Base-by-base conservation (phyloP, 1,140 invertebrate species). In the Hypsibius dujardini region DNA sequence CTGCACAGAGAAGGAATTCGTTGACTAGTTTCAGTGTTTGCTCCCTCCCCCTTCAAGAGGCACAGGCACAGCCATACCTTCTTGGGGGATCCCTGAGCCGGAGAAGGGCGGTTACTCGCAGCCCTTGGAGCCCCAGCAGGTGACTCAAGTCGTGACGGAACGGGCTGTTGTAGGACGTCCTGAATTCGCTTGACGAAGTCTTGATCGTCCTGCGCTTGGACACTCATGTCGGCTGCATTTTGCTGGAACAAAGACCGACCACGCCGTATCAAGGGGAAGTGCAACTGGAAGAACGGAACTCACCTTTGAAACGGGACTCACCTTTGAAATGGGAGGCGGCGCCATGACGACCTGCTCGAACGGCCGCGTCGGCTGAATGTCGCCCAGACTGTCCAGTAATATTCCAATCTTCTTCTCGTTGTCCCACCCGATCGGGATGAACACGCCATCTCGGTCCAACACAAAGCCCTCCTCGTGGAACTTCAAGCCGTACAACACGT, bases 391-490 rank as follows among this genome's bases (percentile, higher is more conserved):
- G 81, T 98, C 94, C 81, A 93, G 88, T 72, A 98, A 84, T 81
- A 98, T 98, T 78, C 90, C 88, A 78, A 98, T 95, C 83, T 98
- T 99, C 81, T 98, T 98, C 80, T 95, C 88, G 81, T 92, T 97
- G 82, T 99, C 96, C 95, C 95, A 99, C 71, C 95, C 95, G 74
- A 93, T 86, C 71, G 95, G 95, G 81, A 98, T 95, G 77, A 98
- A 88, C 73, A 98, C 91, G 72, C 92, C 91, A 83, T 98, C 95
- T 80, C 96, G 96, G 81, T 99, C 96, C 12, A 98, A 95, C 73
- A 99, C 92, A 75, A 95, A 84, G 72, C 94, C 95, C 70, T 93
- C 90, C 47, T 90, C 92, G 78, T 78, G 81, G 81, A 98, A 98
- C 59, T 94, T 92, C 80, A 98, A 87, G 50, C 87, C 87, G 82